Conservation (phyloP, 2,797 vertebrate species). For the Platyrinchus mystaceus region DNA sequence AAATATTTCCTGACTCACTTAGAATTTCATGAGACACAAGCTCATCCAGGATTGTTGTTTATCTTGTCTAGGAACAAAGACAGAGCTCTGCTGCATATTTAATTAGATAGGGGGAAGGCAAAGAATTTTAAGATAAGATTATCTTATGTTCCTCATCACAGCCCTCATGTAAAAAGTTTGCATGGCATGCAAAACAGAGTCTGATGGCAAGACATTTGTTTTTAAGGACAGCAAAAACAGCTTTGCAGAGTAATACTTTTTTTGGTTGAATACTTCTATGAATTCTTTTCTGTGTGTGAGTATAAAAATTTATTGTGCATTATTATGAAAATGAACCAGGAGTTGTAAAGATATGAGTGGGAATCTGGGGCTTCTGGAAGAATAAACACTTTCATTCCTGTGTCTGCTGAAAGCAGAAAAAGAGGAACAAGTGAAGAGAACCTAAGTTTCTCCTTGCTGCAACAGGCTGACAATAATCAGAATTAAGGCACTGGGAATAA, state of each 20-base stretch:
- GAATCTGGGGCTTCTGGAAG: background rate
- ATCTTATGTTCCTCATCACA: background rate
- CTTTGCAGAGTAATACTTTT: background rate
- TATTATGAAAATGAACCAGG: background rate
- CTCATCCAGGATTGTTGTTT: background rate
- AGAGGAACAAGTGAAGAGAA: background rate
- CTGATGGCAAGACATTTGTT: background rate
- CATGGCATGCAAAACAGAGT: background rate
- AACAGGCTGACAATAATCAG: background rate
- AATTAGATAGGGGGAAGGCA: background rate
- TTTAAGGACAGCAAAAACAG: background rate
- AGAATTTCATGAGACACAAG: background rate
- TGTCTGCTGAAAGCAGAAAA: background rate
- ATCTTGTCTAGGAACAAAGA: background rate
- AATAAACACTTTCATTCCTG: background rate
- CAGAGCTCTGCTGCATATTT: background rate
- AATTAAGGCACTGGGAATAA: background rate
- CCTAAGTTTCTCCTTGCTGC: background rate
- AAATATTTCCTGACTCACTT: background rate
- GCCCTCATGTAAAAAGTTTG: background rate
- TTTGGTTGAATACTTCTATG: background rate
- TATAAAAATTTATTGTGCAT: background rate
- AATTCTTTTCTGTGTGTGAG: background rate
- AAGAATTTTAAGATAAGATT: conserved; percentile 34
- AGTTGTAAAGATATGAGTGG: background rate